Base-by-base conservation (phyloP, 2,113 vertebrate species). In the Alligator mississippiensis region DNA sequence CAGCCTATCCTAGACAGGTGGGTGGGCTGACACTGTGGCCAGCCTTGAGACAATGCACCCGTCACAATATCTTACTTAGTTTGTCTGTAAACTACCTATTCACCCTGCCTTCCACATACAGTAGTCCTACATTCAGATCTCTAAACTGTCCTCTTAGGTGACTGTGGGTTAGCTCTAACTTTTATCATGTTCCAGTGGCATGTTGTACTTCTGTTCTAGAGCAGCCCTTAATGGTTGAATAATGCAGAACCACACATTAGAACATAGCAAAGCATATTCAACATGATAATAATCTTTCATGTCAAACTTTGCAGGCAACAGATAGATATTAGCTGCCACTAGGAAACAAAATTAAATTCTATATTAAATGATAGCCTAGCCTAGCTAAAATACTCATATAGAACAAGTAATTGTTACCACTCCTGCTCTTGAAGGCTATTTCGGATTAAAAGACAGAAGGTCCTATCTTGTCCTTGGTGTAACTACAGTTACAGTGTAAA, bases 371-470 rank as follows among this genome's bases (percentile, higher is more conserved):
- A 84, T 85, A 30, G 34, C 61, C 38, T 8, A 7, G 38, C 84
- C 88, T 92, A 11, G 59, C 34, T 87, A 76, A 83, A 94, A 78
- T 16, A 76, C 64, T 80, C 17, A 12, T 59, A 47, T 75, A 14
- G 75, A 70, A n/a, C 86, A 70, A 47, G 80, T 93, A 92, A 93
- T 93, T 94, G 93, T 82, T 92, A 2, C 4, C 47, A 14, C 82
- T 94, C 25, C 60, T 93, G 91, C 94, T 93, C 88, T 68, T 82
- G 80, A 66, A 94, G 93, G 91, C 90, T 82, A 13, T n/a, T 89
- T 17, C 2, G 70, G 63, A 85, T 64, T 14, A 87, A 86, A 84
- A 72, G n/a, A 13, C 80, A 61, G 87, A 64, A 79, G 77, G 77
- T 96, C 77, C 84, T 61, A 21, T 10, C 90, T 54, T 66, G 60